Evolutionary conservation across 2,888 invertebrate species (phyloP).

Genomic region (Coronaproctus castanopsis): DNA sequence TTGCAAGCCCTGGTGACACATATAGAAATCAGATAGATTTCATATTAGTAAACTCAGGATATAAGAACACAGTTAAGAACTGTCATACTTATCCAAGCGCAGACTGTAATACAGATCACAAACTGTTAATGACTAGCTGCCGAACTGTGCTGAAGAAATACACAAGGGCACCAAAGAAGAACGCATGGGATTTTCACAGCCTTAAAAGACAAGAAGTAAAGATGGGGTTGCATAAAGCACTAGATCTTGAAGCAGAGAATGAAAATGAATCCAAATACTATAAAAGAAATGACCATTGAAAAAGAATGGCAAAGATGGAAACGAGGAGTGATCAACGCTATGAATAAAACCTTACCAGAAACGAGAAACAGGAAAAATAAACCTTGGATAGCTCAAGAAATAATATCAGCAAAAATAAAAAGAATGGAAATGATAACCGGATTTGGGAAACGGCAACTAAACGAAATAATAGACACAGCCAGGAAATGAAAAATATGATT

Average conservation of each 20-base stretch:
- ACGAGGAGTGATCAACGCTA: background rate
- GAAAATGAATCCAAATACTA: background rate
- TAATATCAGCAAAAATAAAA: background rate
- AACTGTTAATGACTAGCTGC: background rate
- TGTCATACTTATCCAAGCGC: background rate
- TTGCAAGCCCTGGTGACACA: background rate
- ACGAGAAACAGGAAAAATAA: background rate
- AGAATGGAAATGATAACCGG: background rate
- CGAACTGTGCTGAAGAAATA: background rate
- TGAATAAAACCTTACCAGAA: background rate
- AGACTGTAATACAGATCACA: background rate
- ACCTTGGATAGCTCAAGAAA: background rate
- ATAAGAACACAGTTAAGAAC: background rate
- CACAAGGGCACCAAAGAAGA: background rate
- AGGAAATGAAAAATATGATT: too few relatives aligned
- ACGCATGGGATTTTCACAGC: background rate
- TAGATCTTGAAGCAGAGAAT: background rate
- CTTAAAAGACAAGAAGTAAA: background rate
- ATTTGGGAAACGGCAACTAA: background rate
- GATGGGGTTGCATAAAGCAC: background rate
- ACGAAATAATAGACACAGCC: too few relatives aligned
- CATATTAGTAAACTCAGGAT: background rate
- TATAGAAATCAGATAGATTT: background rate
- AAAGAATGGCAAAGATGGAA: background rate
- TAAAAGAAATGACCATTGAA: background rate